Evolutionary conservation across 2,113 vertebrate genomes (phyloP).

Genomic region (Nyctereutes procyonoides): DNA sequence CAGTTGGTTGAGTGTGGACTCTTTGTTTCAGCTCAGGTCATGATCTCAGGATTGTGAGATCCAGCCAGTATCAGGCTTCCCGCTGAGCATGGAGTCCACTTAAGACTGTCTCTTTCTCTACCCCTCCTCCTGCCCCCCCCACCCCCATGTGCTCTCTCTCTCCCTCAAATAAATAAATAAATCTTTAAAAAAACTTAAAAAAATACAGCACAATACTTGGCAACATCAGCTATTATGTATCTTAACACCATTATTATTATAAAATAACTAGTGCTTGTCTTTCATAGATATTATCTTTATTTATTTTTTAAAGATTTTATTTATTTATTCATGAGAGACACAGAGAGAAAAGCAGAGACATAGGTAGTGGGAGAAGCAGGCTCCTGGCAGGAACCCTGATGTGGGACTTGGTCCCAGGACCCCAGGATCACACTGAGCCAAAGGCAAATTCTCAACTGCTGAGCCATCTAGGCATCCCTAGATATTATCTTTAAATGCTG

Average conservation of each 20-base stretch:
- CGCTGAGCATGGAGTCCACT: not conserved
- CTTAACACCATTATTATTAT: not conserved
- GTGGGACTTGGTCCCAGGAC: too few species aligned
- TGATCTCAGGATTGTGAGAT: not conserved
- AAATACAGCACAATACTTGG: not conserved
- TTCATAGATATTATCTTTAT: not conserved
- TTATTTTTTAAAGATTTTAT: too few species aligned
- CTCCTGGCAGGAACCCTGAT: too few species aligned
- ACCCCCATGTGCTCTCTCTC: too few species aligned
- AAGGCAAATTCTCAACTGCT: too few species aligned
- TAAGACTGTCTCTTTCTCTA: not conserved
- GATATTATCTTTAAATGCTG: conserved; percentile 18
- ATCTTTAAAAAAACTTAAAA: not conserved
- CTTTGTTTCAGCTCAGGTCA: not conserved
- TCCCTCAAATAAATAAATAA: not conserved
- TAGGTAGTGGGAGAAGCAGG: too few species aligned
- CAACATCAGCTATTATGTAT: not conserved
- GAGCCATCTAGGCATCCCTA: too few species aligned
- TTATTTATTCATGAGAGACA: too few species aligned
- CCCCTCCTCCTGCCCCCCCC: too few species aligned
- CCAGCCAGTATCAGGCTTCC: not conserved
- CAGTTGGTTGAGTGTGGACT: not conserved
- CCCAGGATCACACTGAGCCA: too few species aligned
- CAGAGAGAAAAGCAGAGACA: too few species aligned
- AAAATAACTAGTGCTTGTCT: not conserved